A percentile compares a stretch with the other conserved stretches of the same genome.
Evolutionary conservation across 2,113 vertebrate species (phyloP).

Genomic region (Corapipo altera): DNA sequence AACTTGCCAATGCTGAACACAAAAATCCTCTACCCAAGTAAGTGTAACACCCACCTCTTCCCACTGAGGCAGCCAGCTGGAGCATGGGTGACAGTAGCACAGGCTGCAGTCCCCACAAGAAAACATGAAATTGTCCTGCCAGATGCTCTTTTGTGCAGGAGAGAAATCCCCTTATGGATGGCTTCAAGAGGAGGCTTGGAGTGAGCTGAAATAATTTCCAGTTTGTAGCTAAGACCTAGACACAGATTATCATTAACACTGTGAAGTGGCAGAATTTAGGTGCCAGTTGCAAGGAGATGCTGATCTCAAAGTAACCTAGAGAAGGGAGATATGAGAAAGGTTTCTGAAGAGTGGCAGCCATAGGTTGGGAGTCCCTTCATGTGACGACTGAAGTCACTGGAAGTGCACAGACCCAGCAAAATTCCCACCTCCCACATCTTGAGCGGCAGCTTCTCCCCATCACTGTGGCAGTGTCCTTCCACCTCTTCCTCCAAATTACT

Average conservation of each 20-base stretch:
- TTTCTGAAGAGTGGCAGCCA: not conserved
- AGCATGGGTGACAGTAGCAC: not conserved
- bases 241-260: not conserved
- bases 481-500: not conserved
- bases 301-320: not conserved
- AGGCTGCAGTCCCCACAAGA: not conserved
- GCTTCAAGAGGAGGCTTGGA: not conserved
- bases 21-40: conserved; percentile 91
- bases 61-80: not conserved
- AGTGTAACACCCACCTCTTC: conserved; percentile 30
- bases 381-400: not conserved
- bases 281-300: not conserved
- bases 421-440: not conserved
- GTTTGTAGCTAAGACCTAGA: not conserved
- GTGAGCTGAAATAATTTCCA: not conserved
- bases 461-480: not conserved
- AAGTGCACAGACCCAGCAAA: not conserved
- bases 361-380: not conserved
- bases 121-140: not conserved
- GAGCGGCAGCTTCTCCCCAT: not conserved
- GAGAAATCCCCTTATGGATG: not conserved
- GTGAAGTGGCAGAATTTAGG: not conserved
- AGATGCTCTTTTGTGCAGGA: not conserved
- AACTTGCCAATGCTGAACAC: conserved; percentile 87
- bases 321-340: not conserved